These are phyloP conservation scores for Melanostoma mellinum DNA, from an alignment of 2,888 invertebrate genomes.

Conservation along the genomic window DNA sequence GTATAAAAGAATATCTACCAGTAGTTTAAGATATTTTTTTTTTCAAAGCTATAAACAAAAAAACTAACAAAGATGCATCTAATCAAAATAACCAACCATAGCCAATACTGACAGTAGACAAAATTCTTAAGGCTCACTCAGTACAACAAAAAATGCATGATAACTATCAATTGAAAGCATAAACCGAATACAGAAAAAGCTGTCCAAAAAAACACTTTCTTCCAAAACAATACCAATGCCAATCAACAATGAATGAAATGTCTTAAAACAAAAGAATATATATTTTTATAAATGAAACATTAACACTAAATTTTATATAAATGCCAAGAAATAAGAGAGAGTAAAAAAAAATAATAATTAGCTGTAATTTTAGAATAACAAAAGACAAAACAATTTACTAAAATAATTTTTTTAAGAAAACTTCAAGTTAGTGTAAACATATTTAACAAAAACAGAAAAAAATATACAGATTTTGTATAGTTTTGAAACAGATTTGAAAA, in stretches of 20 bases:
- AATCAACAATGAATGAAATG: constrained; percentile 60
- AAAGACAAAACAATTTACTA: constrained; percentile 56
- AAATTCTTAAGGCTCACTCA: constrained; percentile 11
- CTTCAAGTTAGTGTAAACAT: constrained; percentile 34
- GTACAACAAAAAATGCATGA: not conserved
- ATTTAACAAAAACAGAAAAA: constrained; percentile 23
- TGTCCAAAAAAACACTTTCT: constrained; percentile 58
- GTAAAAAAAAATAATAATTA: constrained; percentile 31
- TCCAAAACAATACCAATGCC: constrained; percentile 71
- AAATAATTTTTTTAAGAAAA: constrained; percentile 42
- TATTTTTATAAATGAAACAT: constrained; percentile 41
- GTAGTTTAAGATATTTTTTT: constrained; percentile 36
- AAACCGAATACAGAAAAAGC: constrained; percentile 14
- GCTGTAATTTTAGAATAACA: constrained; percentile 65
- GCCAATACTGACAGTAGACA: constrained; percentile 19
- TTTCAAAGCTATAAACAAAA: constrained; percentile 32
- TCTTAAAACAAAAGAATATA: constrained; percentile 49
- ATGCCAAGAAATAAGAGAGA: constrained; percentile 41
- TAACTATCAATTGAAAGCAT: constrained; percentile 9
- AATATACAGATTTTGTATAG: constrained; percentile 50
- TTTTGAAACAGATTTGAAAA: constrained; percentile 48
- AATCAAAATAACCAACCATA: constrained; percentile 44
- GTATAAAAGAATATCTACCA: constrained; percentile 43
- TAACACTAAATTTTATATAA: constrained; percentile 56
- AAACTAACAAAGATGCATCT: constrained; percentile 32